Conservation (phyloP, 1,140 invertebrate genomes). For the Hestina assimilis region DNA sequence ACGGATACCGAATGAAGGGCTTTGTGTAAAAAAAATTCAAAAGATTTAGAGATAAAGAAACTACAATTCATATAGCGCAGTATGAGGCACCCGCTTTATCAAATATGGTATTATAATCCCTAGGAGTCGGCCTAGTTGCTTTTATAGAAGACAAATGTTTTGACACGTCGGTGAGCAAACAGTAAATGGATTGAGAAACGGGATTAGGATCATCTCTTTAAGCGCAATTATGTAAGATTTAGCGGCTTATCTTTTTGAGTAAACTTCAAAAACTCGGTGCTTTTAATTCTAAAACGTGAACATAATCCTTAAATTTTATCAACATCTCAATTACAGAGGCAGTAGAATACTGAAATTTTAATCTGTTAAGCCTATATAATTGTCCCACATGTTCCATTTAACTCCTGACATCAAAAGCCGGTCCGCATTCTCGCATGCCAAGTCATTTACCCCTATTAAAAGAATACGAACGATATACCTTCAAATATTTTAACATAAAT, state of each 20-base stretch:
- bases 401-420: slow-evolving; percentile 14
- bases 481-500: background rate
- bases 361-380: slow-evolving; percentile 17
- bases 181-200: slow-evolving; percentile 48
- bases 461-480: background rate
- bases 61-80: slow-evolving; percentile 63
- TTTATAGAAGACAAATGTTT: slow-evolving; percentile 68
- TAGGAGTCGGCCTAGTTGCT: slow-evolving; percentile 51
- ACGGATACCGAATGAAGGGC: slow-evolving; percentile 58
- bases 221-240: slow-evolving; percentile 16
- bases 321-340: slow-evolving; percentile 24
- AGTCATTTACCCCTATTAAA: slow-evolving; percentile 1
- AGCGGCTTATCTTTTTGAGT: slow-evolving; percentile 24
- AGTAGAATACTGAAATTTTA: slow-evolving; percentile 22
- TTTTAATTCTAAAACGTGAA: slow-evolving; percentile 15
- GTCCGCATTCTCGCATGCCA: slow-evolving; percentile 4
- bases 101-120: slow-evolving; percentile 69
- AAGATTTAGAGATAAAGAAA: slow-evolving; percentile 69
- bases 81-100: slow-evolving; percentile 72
- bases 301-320: slow-evolving; percentile 10
- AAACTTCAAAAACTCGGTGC: slow-evolving; percentile 6
- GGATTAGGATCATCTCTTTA: slow-evolving; percentile 47
- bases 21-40: slow-evolving; percentile 59
- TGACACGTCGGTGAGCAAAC: slow-evolving; percentile 64
- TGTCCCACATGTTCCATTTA: slow-evolving; percentile 11